Conservation (phyloP, 2,113 vertebrate species). For the Monarcha castaneiventris region DNA sequence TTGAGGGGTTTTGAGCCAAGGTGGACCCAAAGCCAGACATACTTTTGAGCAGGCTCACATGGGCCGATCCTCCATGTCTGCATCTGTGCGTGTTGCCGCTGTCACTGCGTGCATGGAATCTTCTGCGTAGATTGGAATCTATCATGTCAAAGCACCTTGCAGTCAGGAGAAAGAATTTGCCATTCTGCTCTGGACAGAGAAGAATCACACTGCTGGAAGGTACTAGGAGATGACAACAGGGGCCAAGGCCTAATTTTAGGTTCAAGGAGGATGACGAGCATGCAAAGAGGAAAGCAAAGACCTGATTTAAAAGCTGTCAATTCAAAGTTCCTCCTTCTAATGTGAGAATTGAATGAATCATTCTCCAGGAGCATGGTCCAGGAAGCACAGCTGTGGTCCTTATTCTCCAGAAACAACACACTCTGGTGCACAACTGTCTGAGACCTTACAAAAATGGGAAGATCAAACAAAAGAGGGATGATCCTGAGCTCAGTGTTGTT, state of each 20-base stretch:
- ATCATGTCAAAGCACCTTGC: background rate
- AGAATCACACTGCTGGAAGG: background rate
- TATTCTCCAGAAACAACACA: background rate
- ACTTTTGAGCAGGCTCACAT: rapidly evolving
- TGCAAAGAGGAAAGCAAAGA: background rate
- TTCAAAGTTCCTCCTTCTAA: background rate
- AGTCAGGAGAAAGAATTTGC: background rate
- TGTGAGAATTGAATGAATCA: background rate
- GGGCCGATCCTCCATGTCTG: rapidly evolving
- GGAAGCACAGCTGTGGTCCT: background rate
- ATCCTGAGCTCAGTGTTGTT: background rate
- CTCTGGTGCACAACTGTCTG: background rate
- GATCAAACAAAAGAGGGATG: background rate
- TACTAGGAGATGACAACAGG: background rate
- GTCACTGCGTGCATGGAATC: rapidly evolving
- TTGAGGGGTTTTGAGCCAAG: background rate
- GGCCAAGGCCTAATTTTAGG: background rate
- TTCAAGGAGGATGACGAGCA: background rate
- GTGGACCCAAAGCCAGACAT: background rate
- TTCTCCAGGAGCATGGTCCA: background rate
- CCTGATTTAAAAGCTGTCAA: background rate
- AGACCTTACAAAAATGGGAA: background rate
- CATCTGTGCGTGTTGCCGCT: rapidly evolving
- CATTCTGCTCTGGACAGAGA: background rate
- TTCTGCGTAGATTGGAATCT: background rate